Conservation (phyloP, 2,888 invertebrate genomes). For the Aspidiotus rigidus region DNA sequence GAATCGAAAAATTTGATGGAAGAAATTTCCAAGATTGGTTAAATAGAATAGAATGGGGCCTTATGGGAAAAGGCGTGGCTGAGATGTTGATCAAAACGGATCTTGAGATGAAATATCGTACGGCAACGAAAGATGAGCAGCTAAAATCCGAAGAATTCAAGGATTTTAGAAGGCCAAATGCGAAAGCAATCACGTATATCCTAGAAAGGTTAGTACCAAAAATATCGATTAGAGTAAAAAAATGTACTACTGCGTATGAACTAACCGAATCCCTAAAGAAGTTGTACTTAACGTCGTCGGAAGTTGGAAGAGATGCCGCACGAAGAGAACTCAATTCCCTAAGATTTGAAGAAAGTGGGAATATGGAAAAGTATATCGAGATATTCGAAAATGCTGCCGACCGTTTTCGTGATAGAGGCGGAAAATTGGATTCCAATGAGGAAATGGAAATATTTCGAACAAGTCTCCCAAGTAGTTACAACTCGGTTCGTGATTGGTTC, state of each 20-base stretch:
- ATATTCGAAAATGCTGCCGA: not conserved
- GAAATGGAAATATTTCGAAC: not conserved
- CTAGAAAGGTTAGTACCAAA: not conserved
- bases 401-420: not conserved
- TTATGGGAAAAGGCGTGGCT: not conserved
- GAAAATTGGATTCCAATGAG: not conserved
- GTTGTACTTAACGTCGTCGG: not conserved
- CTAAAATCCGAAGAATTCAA: not conserved
- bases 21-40: not conserved
- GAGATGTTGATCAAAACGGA: not conserved
- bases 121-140: not conserved
- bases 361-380: constrained; percentile 2
- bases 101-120: not conserved
- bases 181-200: not conserved
- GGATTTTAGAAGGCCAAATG: not conserved
- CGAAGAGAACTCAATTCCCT: not conserved
- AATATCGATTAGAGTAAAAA: not conserved
- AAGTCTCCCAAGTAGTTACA: not conserved
- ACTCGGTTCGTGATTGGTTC: not conserved
- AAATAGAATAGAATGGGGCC: not conserved
- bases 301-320: not conserved
- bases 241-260: not conserved
- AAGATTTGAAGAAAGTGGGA: not conserved
- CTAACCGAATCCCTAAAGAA: not conserved
- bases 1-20: not conserved